Evolutionary conservation across 2,888 invertebrate genomes (phyloP).

Genomic region (Strigamia maritima): DNA sequence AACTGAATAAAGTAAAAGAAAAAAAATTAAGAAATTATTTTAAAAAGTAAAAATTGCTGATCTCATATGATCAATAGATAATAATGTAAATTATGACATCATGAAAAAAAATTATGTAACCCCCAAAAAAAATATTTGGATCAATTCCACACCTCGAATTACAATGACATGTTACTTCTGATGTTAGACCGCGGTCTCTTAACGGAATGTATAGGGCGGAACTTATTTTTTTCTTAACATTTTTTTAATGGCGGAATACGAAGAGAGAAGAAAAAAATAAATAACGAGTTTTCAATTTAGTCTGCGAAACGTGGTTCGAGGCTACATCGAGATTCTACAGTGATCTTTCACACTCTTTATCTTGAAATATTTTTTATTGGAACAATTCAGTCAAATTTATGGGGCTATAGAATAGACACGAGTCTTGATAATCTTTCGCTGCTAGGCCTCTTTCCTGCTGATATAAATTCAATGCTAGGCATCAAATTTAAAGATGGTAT

Average conservation of each 20-base stretch:
- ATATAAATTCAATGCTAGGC: background rate
- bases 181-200: background rate
- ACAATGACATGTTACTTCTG: background rate
- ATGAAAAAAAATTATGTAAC: background rate
- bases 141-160: background rate
- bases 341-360: background rate
- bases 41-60: background rate
- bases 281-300: background rate
- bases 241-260: background rate
- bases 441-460: background rate
- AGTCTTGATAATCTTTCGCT: background rate
- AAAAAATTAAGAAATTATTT: background rate
- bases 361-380: background rate
- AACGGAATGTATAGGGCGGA: background rate
- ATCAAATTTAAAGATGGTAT: background rate
- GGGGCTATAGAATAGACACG: background rate
- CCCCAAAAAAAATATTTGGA: background rate
- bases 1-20: background rate
- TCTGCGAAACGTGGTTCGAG: background rate
- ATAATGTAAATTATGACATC: background rate
- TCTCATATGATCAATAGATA: background rate
- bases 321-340: background rate
- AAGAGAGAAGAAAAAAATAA: background rate
- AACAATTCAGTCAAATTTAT: background rate
- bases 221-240: background rate